Conservation (phyloP, 2,797 vertebrate genomes). For the Calcarius lapponicus region DNA sequence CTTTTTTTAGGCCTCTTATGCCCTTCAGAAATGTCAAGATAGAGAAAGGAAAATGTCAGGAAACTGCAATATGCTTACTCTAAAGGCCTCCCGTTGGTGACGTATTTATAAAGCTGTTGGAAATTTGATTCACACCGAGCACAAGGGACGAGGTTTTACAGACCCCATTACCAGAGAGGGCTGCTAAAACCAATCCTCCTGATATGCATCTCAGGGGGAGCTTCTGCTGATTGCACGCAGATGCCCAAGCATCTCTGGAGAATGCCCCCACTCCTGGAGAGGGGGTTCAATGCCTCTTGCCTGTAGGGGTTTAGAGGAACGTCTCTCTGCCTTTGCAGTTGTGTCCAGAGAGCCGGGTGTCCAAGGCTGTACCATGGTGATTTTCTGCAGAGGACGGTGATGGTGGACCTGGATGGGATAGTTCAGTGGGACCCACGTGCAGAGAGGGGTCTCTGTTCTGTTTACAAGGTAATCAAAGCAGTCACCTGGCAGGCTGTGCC, state of each 20-base stretch:
- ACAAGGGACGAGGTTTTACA: neutral
- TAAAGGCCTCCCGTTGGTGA: constrained; percentile 33
- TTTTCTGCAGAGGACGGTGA: neutral
- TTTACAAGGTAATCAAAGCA: neutral
- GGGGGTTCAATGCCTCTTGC: neutral
- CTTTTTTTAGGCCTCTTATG: constrained; percentile 71
- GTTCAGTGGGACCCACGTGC: neutral
- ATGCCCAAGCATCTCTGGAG: neutral
- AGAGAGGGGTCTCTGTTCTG: neutral
- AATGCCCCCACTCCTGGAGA: neutral
- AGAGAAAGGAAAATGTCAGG: constrained; percentile 76
- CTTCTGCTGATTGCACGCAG: neutral
- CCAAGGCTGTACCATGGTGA: rapidly evolving
- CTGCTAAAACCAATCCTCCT: neutral
- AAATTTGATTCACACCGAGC: neutral
- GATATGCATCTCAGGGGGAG: neutral
- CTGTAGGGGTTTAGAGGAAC: neutral
- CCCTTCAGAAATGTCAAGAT: constrained; percentile 76
- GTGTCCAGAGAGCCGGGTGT: rapidly evolving
- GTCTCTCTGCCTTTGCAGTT: neutral
- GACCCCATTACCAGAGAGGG: neutral
- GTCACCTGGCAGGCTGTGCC: neutral
- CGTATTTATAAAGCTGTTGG: constrained; percentile 63
- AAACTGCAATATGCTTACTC: constrained; percentile 63
- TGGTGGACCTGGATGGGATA: neutral